Base-by-base conservation (phyloP, 2,888 invertebrate species). In the Pardosa pseudoannulata region DNA sequence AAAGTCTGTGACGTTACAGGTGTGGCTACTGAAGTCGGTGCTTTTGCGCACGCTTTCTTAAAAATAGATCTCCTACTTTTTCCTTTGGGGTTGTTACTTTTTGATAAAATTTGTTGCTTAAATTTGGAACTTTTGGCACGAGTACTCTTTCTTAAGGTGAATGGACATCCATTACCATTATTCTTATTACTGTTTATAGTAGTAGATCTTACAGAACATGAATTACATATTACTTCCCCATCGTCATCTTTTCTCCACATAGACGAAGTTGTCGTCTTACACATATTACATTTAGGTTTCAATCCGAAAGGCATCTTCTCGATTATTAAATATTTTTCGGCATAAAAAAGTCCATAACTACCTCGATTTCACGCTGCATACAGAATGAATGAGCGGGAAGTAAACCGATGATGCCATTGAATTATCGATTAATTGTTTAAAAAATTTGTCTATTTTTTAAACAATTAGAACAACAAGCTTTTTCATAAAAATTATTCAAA, bases 11-110 rank as follows among this genome's bases (percentile, higher is more conserved):
- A 95, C 6, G 96, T 96, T 11, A 96, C 94, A 0, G 96, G 95
- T 27, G 96, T 96, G 0, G 96, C 95, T 19, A 96, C 95, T 11
- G 96, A 94, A 0, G 94, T 93, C 0, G 96, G 96, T 0, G 96
- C 95, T 91, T 96, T 96, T 2, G 95, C 93, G 0, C 96, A 96
- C 88, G 90, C 94, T 90, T 95, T 94, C 91, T 91, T 91, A 89
- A 96, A 95, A 81, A 96, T 93, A 75, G 94, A 94, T 87, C 97
- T 92, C 1, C 97, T 93, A 19, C 95, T 95, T 90, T 95, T 94
- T 0, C 96, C 96, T 90, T 95, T 91, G 94, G 91, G 90, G 16
- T 91, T 78, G 23, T 41, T 88, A 19, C 80, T 76, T 88, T 89
- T 89, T 5, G 88, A 23, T 50, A 76, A 73, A n/a, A 82, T 31